A percentile compares a stretch with the other conserved stretches of the same genome.
Evolutionary conservation across 2,113 vertebrate species (phyloP).

Genomic region (Miniopterus natalensis): DNA sequence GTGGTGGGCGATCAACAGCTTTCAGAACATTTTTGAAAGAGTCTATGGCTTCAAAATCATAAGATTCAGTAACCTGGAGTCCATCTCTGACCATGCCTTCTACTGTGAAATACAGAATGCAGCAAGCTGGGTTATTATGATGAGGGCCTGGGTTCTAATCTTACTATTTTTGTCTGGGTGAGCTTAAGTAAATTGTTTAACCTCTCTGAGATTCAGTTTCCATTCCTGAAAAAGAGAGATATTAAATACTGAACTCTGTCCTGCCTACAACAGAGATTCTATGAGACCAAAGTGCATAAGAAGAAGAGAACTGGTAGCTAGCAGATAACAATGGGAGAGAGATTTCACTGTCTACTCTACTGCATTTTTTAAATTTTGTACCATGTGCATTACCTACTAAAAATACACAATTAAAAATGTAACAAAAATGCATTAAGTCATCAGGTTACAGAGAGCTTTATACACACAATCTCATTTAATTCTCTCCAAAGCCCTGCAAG

Average conservation of each 20-base stretch:
- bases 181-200: not conserved
- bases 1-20: not conserved
- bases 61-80: not conserved
- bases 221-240: not conserved
- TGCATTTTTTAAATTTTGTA: not conserved
- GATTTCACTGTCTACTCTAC: not conserved
- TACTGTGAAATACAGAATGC: not conserved
- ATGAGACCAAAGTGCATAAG: not conserved
- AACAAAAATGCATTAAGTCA: slow-evolving; percentile 35
- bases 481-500: slow-evolving; percentile 12
- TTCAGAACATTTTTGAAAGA: not conserved
- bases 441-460: slow-evolving; percentile 38
- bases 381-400: not conserved
- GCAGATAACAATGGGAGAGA: not conserved
- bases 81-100: not conserved
- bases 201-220: not conserved
- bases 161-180: not conserved
- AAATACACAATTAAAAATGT: slow-evolving; percentile 67
- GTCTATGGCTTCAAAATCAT: not conserved
- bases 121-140: not conserved
- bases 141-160: not conserved
- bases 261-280: not conserved
- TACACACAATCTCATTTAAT: slow-evolving; percentile 5
- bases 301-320: not conserved
- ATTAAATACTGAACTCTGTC: not conserved